Conservation (phyloP, 2,113 vertebrate species). For the Syrmaticus mikado region DNA sequence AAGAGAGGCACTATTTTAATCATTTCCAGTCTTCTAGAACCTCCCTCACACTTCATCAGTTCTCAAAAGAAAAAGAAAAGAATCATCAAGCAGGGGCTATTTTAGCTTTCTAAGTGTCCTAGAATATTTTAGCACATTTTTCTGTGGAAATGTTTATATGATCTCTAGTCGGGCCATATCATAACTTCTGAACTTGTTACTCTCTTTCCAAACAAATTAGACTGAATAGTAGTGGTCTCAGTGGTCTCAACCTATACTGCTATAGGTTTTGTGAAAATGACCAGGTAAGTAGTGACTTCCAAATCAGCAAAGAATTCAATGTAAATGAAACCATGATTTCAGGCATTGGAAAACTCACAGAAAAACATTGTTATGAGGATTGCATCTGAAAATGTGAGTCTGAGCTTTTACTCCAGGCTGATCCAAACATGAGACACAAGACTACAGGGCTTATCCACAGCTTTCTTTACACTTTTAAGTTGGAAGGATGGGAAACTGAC, state of each 20-base stretch:
- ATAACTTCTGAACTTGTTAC: neutral
- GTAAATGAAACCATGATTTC: neutral
- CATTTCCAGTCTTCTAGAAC: neutral
- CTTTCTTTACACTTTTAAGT: neutral
- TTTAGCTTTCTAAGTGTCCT: neutral
- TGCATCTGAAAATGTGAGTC: slow-evolving; percentile 20
- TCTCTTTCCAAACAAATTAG: neutral
- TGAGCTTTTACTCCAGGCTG: neutral
- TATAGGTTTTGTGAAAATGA: slow-evolving; percentile 8
- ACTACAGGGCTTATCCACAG: neutral
- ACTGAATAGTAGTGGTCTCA: neutral
- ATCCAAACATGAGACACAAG: neutral
- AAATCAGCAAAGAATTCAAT: slow-evolving; percentile 19
- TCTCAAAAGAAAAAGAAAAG: neutral
- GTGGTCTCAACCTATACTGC: neutral
- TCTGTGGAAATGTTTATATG: neutral
- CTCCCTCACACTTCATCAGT: neutral
- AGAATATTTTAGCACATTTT: neutral
- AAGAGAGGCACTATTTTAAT: neutral
- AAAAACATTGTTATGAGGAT: slow-evolving; percentile 1
- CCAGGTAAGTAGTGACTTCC: slow-evolving; percentile 6
- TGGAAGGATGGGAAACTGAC: neutral
- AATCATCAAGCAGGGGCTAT: neutral
- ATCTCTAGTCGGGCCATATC: neutral
- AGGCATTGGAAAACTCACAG: neutral